Percentiles rank a stretch among this genome's conserved stretches.
These are phyloP conservation scores for Caenorhabditis inopinata DNA, from an alignment of 1,140 invertebrate genomes.

Conservation along the genomic window DNA sequence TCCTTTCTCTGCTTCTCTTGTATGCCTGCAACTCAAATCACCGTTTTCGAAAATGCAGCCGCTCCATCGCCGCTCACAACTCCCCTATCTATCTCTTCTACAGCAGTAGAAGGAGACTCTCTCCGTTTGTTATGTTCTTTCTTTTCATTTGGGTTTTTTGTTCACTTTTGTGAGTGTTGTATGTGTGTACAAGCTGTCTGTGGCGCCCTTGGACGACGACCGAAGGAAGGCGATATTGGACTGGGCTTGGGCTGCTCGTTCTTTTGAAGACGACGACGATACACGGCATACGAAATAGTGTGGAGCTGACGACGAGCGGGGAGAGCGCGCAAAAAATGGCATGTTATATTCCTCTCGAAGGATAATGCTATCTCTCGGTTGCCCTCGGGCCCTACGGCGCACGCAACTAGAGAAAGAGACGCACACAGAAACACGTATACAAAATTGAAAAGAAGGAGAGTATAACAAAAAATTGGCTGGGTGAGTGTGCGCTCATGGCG, in stretches of 20 bases:
- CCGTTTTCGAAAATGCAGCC: too few species aligned
- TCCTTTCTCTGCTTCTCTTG: too few species aligned
- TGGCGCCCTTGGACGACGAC: too few species aligned
- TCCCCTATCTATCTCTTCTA: too few species aligned
- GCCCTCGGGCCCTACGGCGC: neutral
- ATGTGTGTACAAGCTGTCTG: too few species aligned
- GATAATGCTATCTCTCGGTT: neutral
- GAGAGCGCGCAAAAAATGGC: neutral
- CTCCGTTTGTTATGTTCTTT: too few species aligned
- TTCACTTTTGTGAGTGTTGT: too few species aligned
- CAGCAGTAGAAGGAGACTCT: too few species aligned
- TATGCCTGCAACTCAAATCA: too few species aligned
- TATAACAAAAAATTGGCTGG: slow-evolving; percentile 6
- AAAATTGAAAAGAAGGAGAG: neutral
- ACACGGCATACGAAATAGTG: neutral
- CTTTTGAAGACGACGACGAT: neutral
- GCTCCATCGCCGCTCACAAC: too few species aligned
- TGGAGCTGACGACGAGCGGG: neutral
- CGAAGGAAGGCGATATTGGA: too few species aligned
- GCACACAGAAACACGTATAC: slow-evolving; percentile 7
- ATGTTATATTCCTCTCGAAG: neutral
- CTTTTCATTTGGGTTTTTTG: too few species aligned
- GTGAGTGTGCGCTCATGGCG: neutral
- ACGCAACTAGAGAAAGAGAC: neutral
- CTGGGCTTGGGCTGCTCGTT: neutral